A percentile compares a stretch with the other conserved stretches of the same genome.
These are phyloP conservation scores for Pocillopora grandis DNA, from an alignment of 92 coral and sea anemone genomes.

Conservation along the genomic window DNA sequence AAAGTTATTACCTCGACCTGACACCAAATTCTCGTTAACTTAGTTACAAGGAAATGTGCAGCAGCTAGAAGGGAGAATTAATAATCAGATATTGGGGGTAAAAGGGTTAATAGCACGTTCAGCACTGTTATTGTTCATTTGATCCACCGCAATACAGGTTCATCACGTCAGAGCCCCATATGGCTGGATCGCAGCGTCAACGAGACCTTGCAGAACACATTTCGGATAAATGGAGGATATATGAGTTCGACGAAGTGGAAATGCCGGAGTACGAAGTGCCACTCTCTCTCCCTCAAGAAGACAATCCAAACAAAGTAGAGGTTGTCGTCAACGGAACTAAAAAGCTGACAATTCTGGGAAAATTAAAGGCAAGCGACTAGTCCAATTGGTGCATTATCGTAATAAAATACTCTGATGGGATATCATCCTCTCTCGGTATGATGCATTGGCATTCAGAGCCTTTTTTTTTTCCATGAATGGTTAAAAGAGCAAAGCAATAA, in stretches of 20 bases:
- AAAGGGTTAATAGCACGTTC: too few species aligned
- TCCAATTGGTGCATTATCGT: not conserved
- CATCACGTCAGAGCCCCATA: constrained; percentile 74
- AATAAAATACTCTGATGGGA: too few species aligned
- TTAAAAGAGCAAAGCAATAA: too few species aligned
- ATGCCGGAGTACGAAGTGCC: constrained; percentile 79
- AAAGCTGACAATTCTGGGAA: constrained; percentile 42
- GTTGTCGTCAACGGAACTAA: constrained; percentile 61
- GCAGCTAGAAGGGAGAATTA: too few species aligned
- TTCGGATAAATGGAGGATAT: constrained; percentile 66
- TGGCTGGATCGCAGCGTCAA: constrained; percentile 77
- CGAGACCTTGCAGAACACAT: constrained; percentile 69
- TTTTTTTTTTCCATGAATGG: too few species aligned
- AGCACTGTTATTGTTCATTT: not conserved
- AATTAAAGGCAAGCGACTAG: constrained; percentile 38
- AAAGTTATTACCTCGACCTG: too few species aligned
- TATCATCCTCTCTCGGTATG: too few species aligned
- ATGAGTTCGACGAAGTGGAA: constrained; percentile 82
- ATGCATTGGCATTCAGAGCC: too few species aligned
- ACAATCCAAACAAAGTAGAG: constrained; percentile 78
- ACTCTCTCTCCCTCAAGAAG: constrained; percentile 76
- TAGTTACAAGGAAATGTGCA: too few species aligned
- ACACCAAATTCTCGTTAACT: too few species aligned
- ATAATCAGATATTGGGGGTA: too few species aligned
- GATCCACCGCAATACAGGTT: constrained; percentile 22